Base-by-base conservation (phyloP, 2,113 vertebrate genomes). In the Hemiscyllium ocellatum region DNA sequence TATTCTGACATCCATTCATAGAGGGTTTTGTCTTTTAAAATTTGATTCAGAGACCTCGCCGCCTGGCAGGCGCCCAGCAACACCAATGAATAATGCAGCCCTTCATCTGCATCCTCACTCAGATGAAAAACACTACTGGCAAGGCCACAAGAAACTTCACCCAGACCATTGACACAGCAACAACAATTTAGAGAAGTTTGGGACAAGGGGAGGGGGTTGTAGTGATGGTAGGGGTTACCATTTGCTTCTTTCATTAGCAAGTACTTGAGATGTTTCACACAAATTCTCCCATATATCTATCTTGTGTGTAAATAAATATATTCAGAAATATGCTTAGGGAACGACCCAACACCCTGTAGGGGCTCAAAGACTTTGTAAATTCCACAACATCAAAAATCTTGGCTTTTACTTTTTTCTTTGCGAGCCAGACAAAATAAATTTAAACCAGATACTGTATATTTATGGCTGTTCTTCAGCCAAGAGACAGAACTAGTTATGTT, bases 21-120 rank as follows among this genome's bases (percentile, higher is more conserved):
- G 97, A 96, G 96, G 97, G 97, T 97, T 97, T 98, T 97, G 97
- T 97, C 97, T 98, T 98, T 97, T 97, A 97, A 97, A 97, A 97
- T 97, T 97, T 97, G 96, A 97, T 97, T 97, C 97, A 97, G 97
- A 97, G 97, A 96, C 97, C 96, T 61, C 96, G 97, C 97, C 97
- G 97, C 97, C 97, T 98, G 97, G 97, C 98, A 98, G 97, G 97
- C 97, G 97, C 97, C 97, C 97, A 98, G 97, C 97, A 97, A 96
- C 96, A 96, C 96, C 96, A 97, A 94, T 66, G 97, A 97, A 98
- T 97, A 98, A 97, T 98, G 97, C 97, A 96, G 96, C 97, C 96
- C 97, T 98, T 98, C 97, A 98, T 98, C 97, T 97, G 97, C 94
- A 96, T 96, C 96, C 56, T 95, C 42, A 66, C 95, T 78, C 86